Evolutionary conservation across 2,797 vertebrate genomes (phyloP).

Genomic region (Epinephelus malabaricus): DNA sequence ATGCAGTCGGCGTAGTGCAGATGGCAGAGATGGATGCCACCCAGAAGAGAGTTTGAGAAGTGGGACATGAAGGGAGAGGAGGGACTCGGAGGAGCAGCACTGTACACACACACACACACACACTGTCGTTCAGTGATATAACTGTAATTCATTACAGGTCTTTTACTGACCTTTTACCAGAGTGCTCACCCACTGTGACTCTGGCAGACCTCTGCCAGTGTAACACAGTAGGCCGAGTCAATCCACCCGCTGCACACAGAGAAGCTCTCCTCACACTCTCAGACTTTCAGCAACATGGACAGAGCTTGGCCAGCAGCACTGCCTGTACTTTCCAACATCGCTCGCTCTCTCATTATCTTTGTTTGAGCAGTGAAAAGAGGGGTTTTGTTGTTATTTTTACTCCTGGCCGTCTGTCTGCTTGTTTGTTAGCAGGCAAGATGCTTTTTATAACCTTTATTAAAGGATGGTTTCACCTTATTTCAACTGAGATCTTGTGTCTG

Average conservation of each 20-base stretch:
- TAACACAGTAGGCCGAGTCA: conserved; percentile 46
- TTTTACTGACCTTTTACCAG: conserved; percentile 73
- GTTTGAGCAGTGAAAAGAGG: conserved; percentile 16
- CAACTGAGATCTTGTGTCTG: not conserved
- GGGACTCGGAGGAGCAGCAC: conserved; percentile 27
- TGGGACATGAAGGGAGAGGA: conserved; percentile 34
- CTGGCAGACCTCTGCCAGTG: conserved; percentile 58
- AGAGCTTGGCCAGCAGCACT: conserved; percentile 13
- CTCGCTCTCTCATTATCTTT: conserved; percentile 38
- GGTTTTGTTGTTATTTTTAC: conserved; percentile 22
- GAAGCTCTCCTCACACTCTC: conserved; percentile 23
- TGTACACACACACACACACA: not conserved
- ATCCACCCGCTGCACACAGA: conserved; percentile 45
- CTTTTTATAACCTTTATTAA: not conserved
- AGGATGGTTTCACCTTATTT: not conserved
- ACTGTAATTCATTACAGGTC: conserved; percentile 71
- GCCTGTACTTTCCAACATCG: conserved; percentile 24
- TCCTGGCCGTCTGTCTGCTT: not conserved
- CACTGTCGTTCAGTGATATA: conserved; percentile 43
- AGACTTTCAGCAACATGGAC: conserved; percentile 40
- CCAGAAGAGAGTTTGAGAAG: conserved; percentile 71
- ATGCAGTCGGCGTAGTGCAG: conserved; percentile 59
- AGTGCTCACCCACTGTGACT: conserved; percentile 68
- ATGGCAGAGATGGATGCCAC: conserved; percentile 78
- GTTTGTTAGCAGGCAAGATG: not conserved